Evolutionary conservation across 2,888 invertebrate species (phyloP).

Genomic region (Drosophila rubida): DNA sequence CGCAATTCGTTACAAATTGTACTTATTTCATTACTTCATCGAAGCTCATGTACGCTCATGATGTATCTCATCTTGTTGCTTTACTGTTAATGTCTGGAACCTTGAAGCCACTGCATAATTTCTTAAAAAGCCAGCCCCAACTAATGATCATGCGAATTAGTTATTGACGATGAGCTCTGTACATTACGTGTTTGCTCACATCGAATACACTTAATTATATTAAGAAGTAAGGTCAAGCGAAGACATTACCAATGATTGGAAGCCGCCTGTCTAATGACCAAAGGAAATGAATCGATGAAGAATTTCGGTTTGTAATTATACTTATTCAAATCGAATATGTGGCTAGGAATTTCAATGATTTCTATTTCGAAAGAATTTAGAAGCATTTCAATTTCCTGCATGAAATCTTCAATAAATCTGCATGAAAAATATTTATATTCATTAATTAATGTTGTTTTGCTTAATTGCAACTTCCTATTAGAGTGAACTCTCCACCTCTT

Average conservation of each 20-base stretch:
- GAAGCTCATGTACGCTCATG: constrained; percentile 39
- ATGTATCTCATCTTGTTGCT: constrained; percentile 4
- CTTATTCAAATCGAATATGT: background rate
- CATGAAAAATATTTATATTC: no score
- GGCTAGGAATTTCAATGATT: background rate
- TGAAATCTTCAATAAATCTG: no score
- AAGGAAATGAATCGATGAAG: constrained; percentile 5
- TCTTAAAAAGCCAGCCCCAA: constrained; percentile 42
- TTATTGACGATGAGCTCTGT: constrained; percentile 49
- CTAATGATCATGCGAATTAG: constrained; percentile 73
- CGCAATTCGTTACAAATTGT: constrained; percentile 52
- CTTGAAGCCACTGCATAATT: constrained; percentile 61
- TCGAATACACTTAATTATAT: constrained; percentile 31
- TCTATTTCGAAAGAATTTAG: background rate
- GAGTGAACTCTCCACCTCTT: background rate
- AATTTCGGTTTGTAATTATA: background rate
- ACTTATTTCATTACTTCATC: constrained; percentile 35
- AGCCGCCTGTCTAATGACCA: constrained; percentile 10
- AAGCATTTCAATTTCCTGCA: background rate
- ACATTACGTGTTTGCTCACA: constrained; percentile 34
- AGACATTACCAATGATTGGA: constrained; percentile 20
- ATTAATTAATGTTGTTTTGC: background rate
- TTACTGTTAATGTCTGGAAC: constrained; percentile 30
- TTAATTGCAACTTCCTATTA: background rate
- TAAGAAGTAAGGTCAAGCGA: constrained; percentile 35